A percentile compares a stretch with the other conserved stretches of the same genome.
Conservation (phyloP, 2,113 vertebrate species). For the Pygoscelis adeliae region DNA sequence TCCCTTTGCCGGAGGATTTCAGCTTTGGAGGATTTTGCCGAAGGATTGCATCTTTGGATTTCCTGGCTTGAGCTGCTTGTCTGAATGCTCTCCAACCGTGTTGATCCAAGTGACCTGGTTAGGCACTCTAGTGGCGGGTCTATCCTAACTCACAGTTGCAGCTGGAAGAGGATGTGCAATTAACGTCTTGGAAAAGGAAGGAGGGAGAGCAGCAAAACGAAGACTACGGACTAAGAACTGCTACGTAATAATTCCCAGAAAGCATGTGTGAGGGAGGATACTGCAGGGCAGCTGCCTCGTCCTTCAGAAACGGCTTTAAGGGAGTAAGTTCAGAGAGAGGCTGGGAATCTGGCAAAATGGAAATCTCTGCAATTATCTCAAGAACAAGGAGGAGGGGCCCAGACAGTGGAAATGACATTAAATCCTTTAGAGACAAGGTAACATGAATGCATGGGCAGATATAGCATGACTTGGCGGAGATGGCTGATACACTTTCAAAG, state of each 20-base stretch:
- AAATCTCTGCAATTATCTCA: conserved; percentile 39
- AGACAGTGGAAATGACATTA: conserved; percentile 1
- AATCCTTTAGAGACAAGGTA: neutral
- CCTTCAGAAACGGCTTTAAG: neutral
- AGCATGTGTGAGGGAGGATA: neutral
- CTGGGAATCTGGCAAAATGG: conserved; percentile 6
- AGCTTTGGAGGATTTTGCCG: neutral
- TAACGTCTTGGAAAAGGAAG: neutral
- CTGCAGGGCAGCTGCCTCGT: neutral
- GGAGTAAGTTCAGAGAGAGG: conserved; percentile 18
- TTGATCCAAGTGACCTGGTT: conserved; percentile 18
- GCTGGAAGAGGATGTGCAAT: conserved; percentile 24
- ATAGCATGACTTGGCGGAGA: neutral
- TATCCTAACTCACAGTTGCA: neutral
- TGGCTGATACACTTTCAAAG: neutral
- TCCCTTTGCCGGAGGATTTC: neutral
- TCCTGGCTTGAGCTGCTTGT: neutral
- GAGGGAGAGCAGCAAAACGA: neutral
- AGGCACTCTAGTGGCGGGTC: neutral
- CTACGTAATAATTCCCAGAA: neutral
- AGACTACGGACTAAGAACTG: neutral
- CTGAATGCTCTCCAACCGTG: neutral
- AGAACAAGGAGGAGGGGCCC: conserved; percentile 16
- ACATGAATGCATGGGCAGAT: neutral
- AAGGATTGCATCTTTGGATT: conserved; percentile 21